Base-by-base conservation (phyloP, 2,888 invertebrate species). In the Marronus borbonicus region DNA sequence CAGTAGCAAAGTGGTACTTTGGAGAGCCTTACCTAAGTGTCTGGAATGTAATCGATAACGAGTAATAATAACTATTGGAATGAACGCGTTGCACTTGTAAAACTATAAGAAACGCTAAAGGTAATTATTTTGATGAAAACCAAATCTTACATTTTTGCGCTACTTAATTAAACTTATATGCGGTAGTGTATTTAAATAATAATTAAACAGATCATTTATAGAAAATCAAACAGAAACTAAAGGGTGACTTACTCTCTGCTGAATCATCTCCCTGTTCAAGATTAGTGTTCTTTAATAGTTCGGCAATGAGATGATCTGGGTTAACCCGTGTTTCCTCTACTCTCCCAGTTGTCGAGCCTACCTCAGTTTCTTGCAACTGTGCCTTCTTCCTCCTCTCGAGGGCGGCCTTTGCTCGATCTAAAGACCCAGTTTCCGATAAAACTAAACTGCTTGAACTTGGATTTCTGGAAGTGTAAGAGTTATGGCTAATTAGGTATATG, bases 281-380 rank as follows among this genome's bases (percentile, higher is more conserved):
- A 90, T 96, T 96, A 75, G 96, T 96, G 86, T 94, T 94, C 86
- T 95, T 94, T 79, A 98, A 90, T 83, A 98, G 91, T 90, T 98
- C 97, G 89, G 96, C 96, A 85, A 98, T 97, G 80, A 98, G 91
- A 84, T 95, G 95, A 90, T 97, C 96, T 17, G 98, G 96, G 91
- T 98, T 97, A 75, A 98, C 97, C 84, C 98, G 92, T 76, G 98
- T 98, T 86, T 95, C 95, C 90, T 97, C 97, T 78, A 98, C 97
- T 82, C 96, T 91, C 72, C 93, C 93, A 44, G 93, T 91, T 79
- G 91, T 91, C 80, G 84, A 82, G 28, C 84, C 85, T 84, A 89
- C 90, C 28, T 80, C 80, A 3, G 49, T 58, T 84, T 91, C 89
- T 83, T 90, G 87, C 80, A 91, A 91, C 80, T 90, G 89, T 58